A percentile compares a stretch with the other conserved stretches of the same genome.
These are phyloP conservation scores for Chlorocebus sabaeus DNA, from an alignment of 2,113 vertebrate genomes.

Conservation along the genomic window DNA sequence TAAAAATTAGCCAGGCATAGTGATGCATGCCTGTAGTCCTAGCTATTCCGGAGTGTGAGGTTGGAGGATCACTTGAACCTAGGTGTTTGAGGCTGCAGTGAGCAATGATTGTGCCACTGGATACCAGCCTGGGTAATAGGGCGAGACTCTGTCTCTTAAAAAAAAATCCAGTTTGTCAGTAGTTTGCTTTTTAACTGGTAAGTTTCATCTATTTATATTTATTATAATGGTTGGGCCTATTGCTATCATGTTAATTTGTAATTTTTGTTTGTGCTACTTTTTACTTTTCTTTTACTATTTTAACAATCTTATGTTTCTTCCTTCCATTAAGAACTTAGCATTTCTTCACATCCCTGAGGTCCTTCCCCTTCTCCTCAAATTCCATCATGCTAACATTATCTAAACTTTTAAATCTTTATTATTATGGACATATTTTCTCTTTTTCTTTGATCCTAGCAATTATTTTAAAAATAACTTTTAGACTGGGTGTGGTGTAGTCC, in stretches of 20 bases:
- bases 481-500: no score
- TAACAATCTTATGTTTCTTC: background rate
- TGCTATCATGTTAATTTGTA: background rate
- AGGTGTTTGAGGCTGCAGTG: no score
- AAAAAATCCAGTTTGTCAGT: background rate
- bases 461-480: background rate
- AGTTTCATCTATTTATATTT: background rate
- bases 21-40: no score
- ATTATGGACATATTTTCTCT: background rate
- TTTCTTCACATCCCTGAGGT: background rate
- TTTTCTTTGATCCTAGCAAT: background rate
- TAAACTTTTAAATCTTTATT: background rate
- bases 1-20: no score
- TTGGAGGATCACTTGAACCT: no score
- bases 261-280: background rate
- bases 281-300: background rate
- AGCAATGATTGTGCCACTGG: no score
- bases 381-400: background rate
- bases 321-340: background rate
- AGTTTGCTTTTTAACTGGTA: constrained; percentile 12
- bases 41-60: no score
- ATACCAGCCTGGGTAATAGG: no score
- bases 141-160: no score
- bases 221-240: background rate
- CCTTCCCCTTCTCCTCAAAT: background rate